Evolutionary conservation across 2,797 vertebrate genomes (phyloP).

Genomic region (Mallotus villosus): DNA sequence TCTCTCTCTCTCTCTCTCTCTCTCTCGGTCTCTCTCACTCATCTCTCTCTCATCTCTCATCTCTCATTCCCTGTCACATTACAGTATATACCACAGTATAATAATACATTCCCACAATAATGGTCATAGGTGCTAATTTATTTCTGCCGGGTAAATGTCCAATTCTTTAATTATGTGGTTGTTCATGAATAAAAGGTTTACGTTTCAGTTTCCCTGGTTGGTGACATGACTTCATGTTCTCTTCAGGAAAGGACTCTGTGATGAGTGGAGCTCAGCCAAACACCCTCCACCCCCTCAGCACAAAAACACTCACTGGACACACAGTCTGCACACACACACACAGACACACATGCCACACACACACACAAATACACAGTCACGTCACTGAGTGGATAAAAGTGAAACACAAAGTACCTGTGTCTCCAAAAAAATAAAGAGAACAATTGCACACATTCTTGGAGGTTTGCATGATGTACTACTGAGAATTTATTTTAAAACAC

Average conservation of each 20-base stretch:
- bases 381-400: not conserved
- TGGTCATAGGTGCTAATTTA: slow-evolving; percentile 13
- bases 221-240: slow-evolving; percentile 36
- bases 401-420: no score
- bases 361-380: slow-evolving; percentile 8
- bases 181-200: slow-evolving; percentile 17
- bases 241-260: slow-evolving; percentile 28
- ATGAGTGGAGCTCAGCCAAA: slow-evolving; percentile 27
- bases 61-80: not conserved
- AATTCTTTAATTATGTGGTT: slow-evolving; percentile 8
- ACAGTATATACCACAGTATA: slow-evolving; percentile 7
- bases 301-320: slow-evolving; percentile 9
- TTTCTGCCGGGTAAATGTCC: slow-evolving; percentile 12
- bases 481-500: not conserved
- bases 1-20: not conserved
- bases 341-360: slow-evolving; percentile 10
- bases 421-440: no score
- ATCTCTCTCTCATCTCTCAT: slow-evolving; percentile 1
- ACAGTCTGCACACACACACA: not conserved
- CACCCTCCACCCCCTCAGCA: slow-evolving; percentile 8
- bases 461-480: not conserved
- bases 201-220: slow-evolving; percentile 30
- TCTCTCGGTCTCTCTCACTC: no score
- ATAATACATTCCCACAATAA: slow-evolving; percentile 13
- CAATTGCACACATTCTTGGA: not conserved